Base-by-base conservation (phyloP, 92 coral and sea anemone genomes). In the Epizoanthus fatuus region DNA sequence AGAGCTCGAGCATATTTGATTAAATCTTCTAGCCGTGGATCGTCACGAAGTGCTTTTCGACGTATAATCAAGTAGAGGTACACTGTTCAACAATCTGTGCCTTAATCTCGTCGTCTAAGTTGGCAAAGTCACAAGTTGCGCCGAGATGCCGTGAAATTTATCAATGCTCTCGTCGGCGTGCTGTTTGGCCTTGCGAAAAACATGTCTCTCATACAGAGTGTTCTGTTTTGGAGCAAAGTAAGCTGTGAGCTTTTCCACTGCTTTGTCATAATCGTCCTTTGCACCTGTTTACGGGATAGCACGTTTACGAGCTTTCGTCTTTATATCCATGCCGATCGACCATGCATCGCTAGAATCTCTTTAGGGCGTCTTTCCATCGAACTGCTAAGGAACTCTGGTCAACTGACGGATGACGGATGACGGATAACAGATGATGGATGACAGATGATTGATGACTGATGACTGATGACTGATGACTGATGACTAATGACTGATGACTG, bases 181-280 rank as follows among this genome's bases (percentile, higher is more conserved):
- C 45, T 86, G 84, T 75, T 76, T 66, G 17, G 89, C 84, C 45
- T 42, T 71, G 53, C 84, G 89, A 53, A 86, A 86, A 17, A 81
- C 79, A 39, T 81, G 79, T 81, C 76, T 54, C 76, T 81, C 86
- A 63, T 81, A 68, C 1, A 68, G 56, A 59, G 35, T 69, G 35
- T 71, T 83, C 57, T 83, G 70, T 58, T 69, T 69, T 16, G 87
- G 87, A n/a, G 87, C 69, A 40, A 72, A 83, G 70, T 83, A 57
- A 16, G 44, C 69, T 9, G 87, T 52, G 15, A 83, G 87, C 81
- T 83, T 83, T 11, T 9, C 70, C 35, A 71, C 81, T 11, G 87
- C 87, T 83, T 57, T 83, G 38, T 83, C 87, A 58, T 68, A 81
- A 16, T 83, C 72, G 29, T 83, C 58, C 38, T 83, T 81, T 81